Evolutionary conservation across 2,888 invertebrate genomes (phyloP), one percentile per base, ranked within the genome.

Genomic region (Ischnura elegans): DNA sequence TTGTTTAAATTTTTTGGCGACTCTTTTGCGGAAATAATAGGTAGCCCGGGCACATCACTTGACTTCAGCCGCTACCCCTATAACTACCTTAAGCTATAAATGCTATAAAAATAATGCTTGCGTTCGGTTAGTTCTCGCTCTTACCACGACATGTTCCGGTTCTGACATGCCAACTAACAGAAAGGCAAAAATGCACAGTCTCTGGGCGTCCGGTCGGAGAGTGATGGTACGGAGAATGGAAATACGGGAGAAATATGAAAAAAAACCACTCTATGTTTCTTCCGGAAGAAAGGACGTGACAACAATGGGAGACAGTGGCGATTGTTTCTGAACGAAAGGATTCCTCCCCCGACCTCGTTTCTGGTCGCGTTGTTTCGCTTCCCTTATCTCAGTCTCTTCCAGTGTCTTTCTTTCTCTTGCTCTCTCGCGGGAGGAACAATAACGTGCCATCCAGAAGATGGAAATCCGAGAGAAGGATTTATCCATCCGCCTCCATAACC

Each of bases 321-420:
- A 76, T 76, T 76, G 76, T 76, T 76, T 76, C 36, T 36, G 76
- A 76, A 36, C 36, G 76, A 76, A 76, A 76, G 76, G 76, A 76
- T 76, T 76, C 76, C 76, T 13, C 36, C 76, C 51, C 51, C 8
- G 19, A 13, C 51, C 36, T 8, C 51, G 16, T 10, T 36, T 10
- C 76, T 13, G 36, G 76, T 76, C 36, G 76, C 76, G 36, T 76
- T 76, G n/a, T n/a, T n/a, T n/a, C n/a, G n/a, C n/a, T n/a, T n/a
- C n/a, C n/a, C n/a, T n/a, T n/a, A n/a, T n/a, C n/a, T n/a, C n/a
- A n/a, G n/a, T n/a, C n/a, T n/a, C n/a, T 47, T 76, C 36, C 36
- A 13, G 76, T 76, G 76, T 29, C 36, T 29, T 29, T 76, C 8
- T 76, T 76, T 36, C 36, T 61, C n/a, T n/a, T 10, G 25, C 61